phyloP scores from a whole-genome alignment of 2,888 invertebrate genomes.

The Sinhomidia bicolor region DNA sequence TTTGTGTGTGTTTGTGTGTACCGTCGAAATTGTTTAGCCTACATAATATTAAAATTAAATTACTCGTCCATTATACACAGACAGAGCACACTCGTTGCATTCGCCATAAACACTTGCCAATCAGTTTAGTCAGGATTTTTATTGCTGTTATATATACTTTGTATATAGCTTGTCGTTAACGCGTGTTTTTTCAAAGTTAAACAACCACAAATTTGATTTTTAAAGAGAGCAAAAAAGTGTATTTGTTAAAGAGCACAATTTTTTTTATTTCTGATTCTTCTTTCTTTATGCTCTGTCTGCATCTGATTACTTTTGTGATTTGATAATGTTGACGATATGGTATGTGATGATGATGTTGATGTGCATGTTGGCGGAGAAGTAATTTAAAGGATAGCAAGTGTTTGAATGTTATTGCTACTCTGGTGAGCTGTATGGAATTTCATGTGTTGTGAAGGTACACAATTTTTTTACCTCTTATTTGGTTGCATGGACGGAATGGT shows the following conservation, averaged over 20 bases:
- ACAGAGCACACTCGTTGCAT: neutral
- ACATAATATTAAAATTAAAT: slow-evolving; percentile 23
- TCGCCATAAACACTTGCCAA: neutral
- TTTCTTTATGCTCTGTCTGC: neutral
- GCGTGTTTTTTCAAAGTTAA: slow-evolving; percentile 33
- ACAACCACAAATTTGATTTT: slow-evolving; percentile 27
- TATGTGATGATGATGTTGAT: slow-evolving; percentile 11
- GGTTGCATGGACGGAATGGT: neutral
- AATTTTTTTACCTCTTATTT: too few relatives aligned
- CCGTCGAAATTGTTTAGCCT: slow-evolving; percentile 49
- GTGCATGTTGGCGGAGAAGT: neutral
- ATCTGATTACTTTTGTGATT: slow-evolving; percentile 31
- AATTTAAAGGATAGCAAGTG: slow-evolving; percentile 33
- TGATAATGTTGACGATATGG: neutral
- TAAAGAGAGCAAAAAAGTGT: neutral
- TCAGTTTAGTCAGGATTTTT: neutral
- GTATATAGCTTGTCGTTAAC: slow-evolving; percentile 1
- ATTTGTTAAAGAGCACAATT: neutral
- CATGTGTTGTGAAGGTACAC: too few relatives aligned
- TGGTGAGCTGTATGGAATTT: too few relatives aligned
- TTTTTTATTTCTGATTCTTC: slow-evolving; percentile 15
- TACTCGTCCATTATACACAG: too few relatives aligned
- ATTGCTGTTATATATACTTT: slow-evolving; percentile 11
- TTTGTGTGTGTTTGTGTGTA: neutral
- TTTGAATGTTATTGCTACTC: neutral